phyloP scores from a whole-genome alignment of 2,113 vertebrate genomes.

The Herpetotheres cachinnans region DNA sequence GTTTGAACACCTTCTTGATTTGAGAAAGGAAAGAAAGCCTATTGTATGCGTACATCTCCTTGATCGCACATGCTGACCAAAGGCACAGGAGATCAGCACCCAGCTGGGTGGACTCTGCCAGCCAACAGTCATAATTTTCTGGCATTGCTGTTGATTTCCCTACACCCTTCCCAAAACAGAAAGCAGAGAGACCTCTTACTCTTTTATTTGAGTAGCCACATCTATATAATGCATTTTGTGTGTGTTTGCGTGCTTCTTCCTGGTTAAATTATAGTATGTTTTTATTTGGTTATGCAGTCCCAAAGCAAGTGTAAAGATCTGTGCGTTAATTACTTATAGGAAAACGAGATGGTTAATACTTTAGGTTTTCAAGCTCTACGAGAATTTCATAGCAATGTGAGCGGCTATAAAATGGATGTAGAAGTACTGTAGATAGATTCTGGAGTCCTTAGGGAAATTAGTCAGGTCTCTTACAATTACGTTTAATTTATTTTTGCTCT shows the following conservation, averaged over 20 bases:
- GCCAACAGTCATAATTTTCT: not conserved
- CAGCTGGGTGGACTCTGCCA: not conserved
- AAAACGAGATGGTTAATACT: not conserved
- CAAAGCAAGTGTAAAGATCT: not conserved
- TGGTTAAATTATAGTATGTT: not conserved
- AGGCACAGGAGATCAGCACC: not conserved
- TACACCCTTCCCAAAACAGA: not conserved
- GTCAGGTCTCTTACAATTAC: constrained; percentile 23
- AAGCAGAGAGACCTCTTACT: not conserved
- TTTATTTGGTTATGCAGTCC: not conserved
- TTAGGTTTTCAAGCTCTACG: constrained; percentile 1
- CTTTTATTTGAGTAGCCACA: not conserved
- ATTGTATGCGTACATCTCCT: not conserved
- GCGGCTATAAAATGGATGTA: not conserved
- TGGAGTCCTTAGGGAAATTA: constrained; percentile 43
- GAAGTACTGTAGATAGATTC: constrained; percentile 20
- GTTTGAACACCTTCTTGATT: not conserved
- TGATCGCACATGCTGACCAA: not conserved
- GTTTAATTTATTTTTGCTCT: constrained; percentile 63
- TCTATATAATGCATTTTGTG: not conserved
- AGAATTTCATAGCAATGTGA: constrained; percentile 1
- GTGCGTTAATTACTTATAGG: not conserved
- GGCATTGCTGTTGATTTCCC: not conserved
- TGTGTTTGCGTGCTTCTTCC: not conserved
- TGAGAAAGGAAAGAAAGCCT: not conserved